phyloP scores from a whole-genome alignment of 2,888 invertebrate genomes.

The Amiota minor region DNA sequence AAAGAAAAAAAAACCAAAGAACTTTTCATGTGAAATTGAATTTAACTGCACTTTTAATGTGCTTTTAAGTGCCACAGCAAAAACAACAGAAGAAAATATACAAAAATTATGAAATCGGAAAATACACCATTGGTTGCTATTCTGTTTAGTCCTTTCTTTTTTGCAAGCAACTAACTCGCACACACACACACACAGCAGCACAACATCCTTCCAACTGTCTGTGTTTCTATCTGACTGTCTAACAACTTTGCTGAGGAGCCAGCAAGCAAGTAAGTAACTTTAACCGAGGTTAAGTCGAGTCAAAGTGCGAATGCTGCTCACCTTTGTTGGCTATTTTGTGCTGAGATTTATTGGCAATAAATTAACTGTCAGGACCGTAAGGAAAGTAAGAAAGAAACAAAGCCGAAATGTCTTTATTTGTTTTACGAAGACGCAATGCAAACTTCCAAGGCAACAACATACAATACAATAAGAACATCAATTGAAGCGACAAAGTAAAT shows the following conservation, averaged over 20 bases:
- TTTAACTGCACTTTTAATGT: conserved; percentile 61
- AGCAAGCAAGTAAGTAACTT: conserved; percentile 9
- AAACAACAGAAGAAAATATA: neutral
- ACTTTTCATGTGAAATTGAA: conserved; percentile 53
- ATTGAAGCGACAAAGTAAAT: conserved; percentile 30
- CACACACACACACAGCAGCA: too few relatives aligned
- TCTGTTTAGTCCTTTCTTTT: neutral
- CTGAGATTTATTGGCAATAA: conserved; percentile 67
- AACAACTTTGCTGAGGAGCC: conserved; percentile 38
- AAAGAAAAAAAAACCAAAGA: conserved; percentile 27
- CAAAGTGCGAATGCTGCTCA: neutral
- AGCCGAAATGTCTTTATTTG: conserved; percentile 1
- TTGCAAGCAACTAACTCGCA: conserved; percentile 37
- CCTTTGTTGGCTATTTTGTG: conserved; percentile 62
- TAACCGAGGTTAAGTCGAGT: conserved; percentile 16
- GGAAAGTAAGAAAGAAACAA: too few relatives aligned
- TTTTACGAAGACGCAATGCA: too few relatives aligned
- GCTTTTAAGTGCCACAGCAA: conserved; percentile 17
- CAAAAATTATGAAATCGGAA: neutral
- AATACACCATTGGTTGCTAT: too few relatives aligned
- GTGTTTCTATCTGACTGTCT: too few relatives aligned
- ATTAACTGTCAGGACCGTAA: conserved; percentile 51
- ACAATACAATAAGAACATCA: neutral
- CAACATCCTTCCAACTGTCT: too few relatives aligned
- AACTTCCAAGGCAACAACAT: neutral